Base-by-base conservation (phyloP, 2,797 vertebrate species). In the Coreius guichenoti region DNA sequence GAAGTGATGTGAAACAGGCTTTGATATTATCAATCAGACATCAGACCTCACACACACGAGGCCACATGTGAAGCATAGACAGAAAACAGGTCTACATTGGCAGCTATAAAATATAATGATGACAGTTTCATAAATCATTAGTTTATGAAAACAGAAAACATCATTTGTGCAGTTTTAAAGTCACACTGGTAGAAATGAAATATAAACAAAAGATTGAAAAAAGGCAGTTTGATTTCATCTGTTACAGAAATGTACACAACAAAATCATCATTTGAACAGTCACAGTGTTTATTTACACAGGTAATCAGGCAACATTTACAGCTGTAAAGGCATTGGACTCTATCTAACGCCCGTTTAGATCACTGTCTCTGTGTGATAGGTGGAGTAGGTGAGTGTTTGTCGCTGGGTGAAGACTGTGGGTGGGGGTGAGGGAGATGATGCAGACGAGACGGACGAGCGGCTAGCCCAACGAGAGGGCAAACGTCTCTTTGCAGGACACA, bases 401-500 rank as follows among this genome's bases (percentile, higher is more conserved):
- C 87, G 95, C 87, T 94, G 92, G 1, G 90, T 86, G 5, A 93
- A 90, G 72, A 89, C 85, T 80, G 91, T 86, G 49, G 90, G 86
- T 78, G 90, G 90, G 0, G 91, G 92, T 16, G 92, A 91, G 5
- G 93, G 90, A 13, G 94, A 92, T 39, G 90, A 73, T 78, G 93
- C 92, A 73, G 91, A 88, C 4, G 92, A 89, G 12, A 92, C 90
- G 8, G 93, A 87, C 31, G 94, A 94, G 87, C 94, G 95, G 80
- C 94, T 94, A 77, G 97, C 98, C 98, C 98, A 99, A 90, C 98
- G 94, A 79, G 98, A 97, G 43, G 98, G 98, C 29, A 96, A 95
- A 83, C 98, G 97, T 58, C 96, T 95, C 89, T 98, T 97, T 87
- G 97, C 96, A 81, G 98, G 98, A 88, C 96, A 93, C 58, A 97